Percentiles rank a stretch among this genome's conserved stretches.
These are phyloP conservation scores for Caenorhabditis angaria DNA, from an alignment of 2,888 invertebrate species.

Conservation along the genomic window DNA sequence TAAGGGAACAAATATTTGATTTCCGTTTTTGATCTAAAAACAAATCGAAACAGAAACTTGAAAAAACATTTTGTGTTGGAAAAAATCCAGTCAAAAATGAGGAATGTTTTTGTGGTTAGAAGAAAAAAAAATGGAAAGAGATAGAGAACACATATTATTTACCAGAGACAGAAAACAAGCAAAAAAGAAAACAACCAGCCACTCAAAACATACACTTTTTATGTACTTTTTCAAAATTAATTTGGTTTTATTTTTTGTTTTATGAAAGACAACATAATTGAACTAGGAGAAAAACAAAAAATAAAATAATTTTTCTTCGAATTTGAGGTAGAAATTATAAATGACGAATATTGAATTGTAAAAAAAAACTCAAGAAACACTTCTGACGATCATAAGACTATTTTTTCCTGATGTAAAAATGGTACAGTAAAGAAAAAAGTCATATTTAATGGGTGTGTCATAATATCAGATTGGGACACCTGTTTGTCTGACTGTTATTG, in stretches of 20 bases:
- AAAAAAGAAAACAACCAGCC: not conserved
- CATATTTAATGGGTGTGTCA: no score
- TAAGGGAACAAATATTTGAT: not conserved
- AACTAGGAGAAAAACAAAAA: not conserved
- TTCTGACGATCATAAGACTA: no score
- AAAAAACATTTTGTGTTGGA: no score
- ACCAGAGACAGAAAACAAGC: not conserved
- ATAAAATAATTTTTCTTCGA: no score
- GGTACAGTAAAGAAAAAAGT: no score
- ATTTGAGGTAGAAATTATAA: no score
- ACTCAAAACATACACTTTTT: not conserved
- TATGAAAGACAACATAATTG: not conserved
- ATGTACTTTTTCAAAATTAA: constrained; percentile 1
- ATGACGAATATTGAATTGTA: no score
- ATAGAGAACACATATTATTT: not conserved
- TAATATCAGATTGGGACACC: no score
- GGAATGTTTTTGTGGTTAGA: not conserved
- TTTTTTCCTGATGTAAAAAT: no score
- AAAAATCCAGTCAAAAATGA: not conserved
- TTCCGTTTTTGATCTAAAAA: no score
- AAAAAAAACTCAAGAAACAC: no score
- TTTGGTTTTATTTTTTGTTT: not conserved
- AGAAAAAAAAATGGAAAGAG: not conserved
- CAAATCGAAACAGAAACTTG: not conserved
- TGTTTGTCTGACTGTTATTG: no score